A percentile compares a stretch with the other conserved stretches of the same genome.
These are phyloP conservation scores for Crocidura indochinensis DNA, from an alignment of 2,797 vertebrate genomes.

Conservation along the genomic window DNA sequence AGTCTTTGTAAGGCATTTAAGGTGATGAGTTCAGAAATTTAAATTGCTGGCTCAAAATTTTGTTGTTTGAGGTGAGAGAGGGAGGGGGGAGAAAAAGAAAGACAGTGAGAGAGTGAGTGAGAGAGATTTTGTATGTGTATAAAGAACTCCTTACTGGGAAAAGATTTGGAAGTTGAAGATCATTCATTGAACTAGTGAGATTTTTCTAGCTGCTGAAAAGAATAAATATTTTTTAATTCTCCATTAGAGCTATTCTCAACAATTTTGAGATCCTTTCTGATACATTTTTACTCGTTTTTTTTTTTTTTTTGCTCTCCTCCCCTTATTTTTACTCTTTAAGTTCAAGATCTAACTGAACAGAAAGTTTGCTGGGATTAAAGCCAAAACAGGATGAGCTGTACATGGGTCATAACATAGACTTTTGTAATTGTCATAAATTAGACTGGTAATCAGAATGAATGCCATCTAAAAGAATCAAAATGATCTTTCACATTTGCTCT, in stretches of 20 bases:
- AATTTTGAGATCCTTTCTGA: slow-evolving; percentile 3
- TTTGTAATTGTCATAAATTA: slow-evolving; percentile 35
- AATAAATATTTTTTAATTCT: not conserved
- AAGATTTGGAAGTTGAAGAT: not conserved
- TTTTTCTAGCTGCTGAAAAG: slow-evolving; percentile 35
- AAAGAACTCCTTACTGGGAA: not conserved
- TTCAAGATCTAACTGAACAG: not conserved
- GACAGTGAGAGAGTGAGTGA: not conserved
- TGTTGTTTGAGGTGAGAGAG: not conserved
- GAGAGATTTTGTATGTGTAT: not conserved
- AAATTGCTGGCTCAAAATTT: not conserved
- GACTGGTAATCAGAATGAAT: slow-evolving; percentile 34
- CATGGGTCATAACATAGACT: not conserved
- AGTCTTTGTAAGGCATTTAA: slow-evolving; percentile 36
- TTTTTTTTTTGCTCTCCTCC: too few relatives aligned
- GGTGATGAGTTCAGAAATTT: slow-evolving; percentile 29
- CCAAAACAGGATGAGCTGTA: not conserved
- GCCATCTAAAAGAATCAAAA: slow-evolving; percentile 13
- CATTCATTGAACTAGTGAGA: not conserved
- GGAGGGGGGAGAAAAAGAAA: too few relatives aligned
- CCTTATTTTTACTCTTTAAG: slow-evolving; percentile 7
- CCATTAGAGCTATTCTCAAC: slow-evolving; percentile 1
- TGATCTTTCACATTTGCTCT: slow-evolving; percentile 52
- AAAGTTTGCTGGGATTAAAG: not conserved
- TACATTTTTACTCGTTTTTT: too few relatives aligned